Conservation (phyloP, 2,797 vertebrate species). For the Benthosema pterotum region DNA sequence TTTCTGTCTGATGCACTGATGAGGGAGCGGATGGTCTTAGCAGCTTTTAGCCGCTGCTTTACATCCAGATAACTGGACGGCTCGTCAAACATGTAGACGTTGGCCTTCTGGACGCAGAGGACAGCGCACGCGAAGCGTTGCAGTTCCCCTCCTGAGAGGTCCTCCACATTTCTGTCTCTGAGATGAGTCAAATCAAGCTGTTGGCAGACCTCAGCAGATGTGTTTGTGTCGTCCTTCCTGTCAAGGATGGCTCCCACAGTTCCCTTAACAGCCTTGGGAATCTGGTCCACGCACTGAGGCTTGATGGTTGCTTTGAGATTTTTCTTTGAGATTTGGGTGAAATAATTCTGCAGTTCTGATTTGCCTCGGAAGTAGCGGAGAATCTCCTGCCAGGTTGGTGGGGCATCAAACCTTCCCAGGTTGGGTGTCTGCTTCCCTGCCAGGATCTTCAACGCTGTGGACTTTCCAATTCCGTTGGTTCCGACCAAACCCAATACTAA, state of each 20-base stretch:
- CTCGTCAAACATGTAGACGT: slow-evolving; percentile 99
- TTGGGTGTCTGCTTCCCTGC: no score
- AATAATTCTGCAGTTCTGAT: slow-evolving; percentile 98
- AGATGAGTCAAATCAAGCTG: slow-evolving; percentile 95
- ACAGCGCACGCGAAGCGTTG: slow-evolving; percentile 99
- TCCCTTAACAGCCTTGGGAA: slow-evolving; percentile 98
- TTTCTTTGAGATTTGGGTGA: slow-evolving; percentile 98
- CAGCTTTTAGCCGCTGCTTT: slow-evolving; percentile 97
- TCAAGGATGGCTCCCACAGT: slow-evolving; percentile 94
- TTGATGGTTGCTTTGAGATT: slow-evolving; percentile 98
- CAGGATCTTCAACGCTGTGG: no score
- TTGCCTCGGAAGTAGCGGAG: slow-evolving; percentile 95
- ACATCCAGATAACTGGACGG: slow-evolving; percentile 98
- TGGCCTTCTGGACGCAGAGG: slow-evolving; percentile 98
- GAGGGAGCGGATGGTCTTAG: slow-evolving; percentile 96
- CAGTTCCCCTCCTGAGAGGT: slow-evolving; percentile 97
- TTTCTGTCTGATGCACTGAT: slow-evolving; percentile 99
- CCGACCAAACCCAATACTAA: no score
- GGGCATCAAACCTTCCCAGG: no score
- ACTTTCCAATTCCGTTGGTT: no score
- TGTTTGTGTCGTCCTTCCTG: slow-evolving; percentile 95
- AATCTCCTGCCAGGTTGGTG: slow-evolving; percentile 99
- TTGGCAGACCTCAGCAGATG: slow-evolving; percentile 87
- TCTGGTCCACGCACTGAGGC: slow-evolving; percentile 98
- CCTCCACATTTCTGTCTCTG: slow-evolving; percentile 95